Conservation (phyloP, 2,888 invertebrate species). For the Agrochola circellaris region DNA sequence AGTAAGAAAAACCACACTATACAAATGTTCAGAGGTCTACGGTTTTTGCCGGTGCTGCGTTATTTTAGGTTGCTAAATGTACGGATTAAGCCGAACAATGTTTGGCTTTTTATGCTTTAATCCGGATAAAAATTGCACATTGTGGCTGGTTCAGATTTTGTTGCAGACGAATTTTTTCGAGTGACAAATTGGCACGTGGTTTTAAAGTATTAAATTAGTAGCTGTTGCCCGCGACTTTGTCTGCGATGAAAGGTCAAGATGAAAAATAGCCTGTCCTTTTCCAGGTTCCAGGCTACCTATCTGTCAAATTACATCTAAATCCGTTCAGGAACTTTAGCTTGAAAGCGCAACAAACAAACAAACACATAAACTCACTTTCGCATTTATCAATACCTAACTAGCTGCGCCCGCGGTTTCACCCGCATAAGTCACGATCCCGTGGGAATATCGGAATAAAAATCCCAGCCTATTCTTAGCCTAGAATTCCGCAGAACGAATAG, state of each 20-base stretch:
- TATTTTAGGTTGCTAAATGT: slow-evolving; percentile 39
- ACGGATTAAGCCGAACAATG: slow-evolving; percentile 37
- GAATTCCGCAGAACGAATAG: not conserved
- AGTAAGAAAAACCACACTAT: not conserved
- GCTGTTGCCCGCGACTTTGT: not conserved
- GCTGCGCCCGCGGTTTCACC: too few species aligned
- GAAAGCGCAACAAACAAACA: too few species aligned
- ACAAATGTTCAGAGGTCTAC: slow-evolving; percentile 11
- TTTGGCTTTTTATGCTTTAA: slow-evolving; percentile 37
- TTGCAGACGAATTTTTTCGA: slow-evolving; percentile 3
- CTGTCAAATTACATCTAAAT: not conserved
- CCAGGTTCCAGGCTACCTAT: not conserved
- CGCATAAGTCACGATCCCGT: too few species aligned
- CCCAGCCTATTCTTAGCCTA: not conserved
- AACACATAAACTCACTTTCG: too few species aligned
- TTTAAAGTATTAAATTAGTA: not conserved
- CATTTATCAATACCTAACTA: too few species aligned
- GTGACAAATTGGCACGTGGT: slow-evolving; percentile 9
- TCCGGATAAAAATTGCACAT: slow-evolving; percentile 40
- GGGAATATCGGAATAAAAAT: too few species aligned
- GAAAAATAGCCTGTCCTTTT: not conserved
- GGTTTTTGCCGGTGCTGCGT: slow-evolving; percentile 20
- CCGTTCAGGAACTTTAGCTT: too few species aligned
- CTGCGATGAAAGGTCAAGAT: not conserved
- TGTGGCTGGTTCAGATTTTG: slow-evolving; percentile 15